Base-by-base conservation (phyloP, 2,888 invertebrate species). In the Galeopsomyia nigrocyanea region DNA sequence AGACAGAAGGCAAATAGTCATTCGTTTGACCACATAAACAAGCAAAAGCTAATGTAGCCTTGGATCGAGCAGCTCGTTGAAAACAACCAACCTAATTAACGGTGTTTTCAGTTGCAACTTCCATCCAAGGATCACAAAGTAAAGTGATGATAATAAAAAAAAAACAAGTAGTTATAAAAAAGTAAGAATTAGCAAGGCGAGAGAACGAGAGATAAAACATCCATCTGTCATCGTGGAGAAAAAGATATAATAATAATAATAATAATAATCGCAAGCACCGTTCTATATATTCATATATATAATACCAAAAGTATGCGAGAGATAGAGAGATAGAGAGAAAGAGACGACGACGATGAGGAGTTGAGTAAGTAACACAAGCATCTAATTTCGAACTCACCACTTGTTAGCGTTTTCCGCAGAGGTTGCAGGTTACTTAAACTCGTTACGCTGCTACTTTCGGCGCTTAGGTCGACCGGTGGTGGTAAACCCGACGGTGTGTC, bases 401-500 rank as follows among this genome's bases (percentile, higher is more conserved):
- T 92, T 75, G 91, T 92, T 75, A 91, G 87, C 62, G 95, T 95
- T 88, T 97, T 96, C 79, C 96, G 89, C 79, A 95, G 88, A 76
- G 96, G 95, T 62, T 86, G 86, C 87, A 96, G 90, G 89, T 95
- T 96, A 83, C 95, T 95, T 81, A 97, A 91, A 75, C 96, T 96
- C 68, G 97, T 95, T 76, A 97, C 97, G 86, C 96, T 97, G 87
- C 97, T 97, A 87, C 97, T 97, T 88, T 98, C 97, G 47, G 95
- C 95, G 69, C 95, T 96, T 72, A 98, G 89, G 87, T 96, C 95
- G 66, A 97, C 96, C 10, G 86, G 86, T 14, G 94, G 92, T 63
- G 94, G 94, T 79, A 95, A 88, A 65, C 94, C 92, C 63, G 94
- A 93, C 21, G 94, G 95, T 61, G 95, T 95, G 86, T 96, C 96